Evolutionary conservation across 2,797 vertebrate species (phyloP).

Genomic region (Lepidocolaptes lacrymiger): DNA sequence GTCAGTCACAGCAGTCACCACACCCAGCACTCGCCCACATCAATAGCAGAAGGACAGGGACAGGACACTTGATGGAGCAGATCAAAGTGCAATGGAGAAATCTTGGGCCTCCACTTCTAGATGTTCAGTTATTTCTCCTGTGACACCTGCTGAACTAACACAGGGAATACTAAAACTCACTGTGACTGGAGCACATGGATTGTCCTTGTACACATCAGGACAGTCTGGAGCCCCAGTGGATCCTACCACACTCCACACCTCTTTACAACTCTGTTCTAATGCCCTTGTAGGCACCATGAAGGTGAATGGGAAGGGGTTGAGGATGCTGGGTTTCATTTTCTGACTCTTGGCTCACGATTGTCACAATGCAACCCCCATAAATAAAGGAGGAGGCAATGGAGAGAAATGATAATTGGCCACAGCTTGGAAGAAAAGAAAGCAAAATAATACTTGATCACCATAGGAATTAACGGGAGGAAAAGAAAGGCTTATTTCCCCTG

Average conservation of each 20-base stretch:
- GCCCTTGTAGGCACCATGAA: not conserved
- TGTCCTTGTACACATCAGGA: rapidly evolving
- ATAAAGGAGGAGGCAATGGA: not conserved
- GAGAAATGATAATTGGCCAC: not conserved
- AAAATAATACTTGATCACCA: not conserved
- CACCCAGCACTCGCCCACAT: not conserved
- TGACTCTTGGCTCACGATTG: not conserved
- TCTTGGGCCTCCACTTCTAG: not conserved
- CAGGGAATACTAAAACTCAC: not conserved
- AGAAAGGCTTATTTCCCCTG: constrained; percentile 33
- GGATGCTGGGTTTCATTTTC: not conserved
- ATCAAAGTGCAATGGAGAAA: not conserved
- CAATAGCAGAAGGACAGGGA: not conserved
- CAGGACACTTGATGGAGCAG: not conserved
- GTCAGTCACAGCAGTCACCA: not conserved
- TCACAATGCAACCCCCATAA: not conserved
- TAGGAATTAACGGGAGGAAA: not conserved
- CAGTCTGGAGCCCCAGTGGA: not conserved
- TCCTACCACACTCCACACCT: not conserved
- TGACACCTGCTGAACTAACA: not conserved
- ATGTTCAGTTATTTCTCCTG: not conserved
- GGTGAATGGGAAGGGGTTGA: not conserved
- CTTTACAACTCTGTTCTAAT: not conserved
- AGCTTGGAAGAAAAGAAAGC: not conserved
- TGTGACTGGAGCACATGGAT: not conserved